Evolutionary conservation across 2,113 vertebrate species (phyloP).

Genomic region (Syrmaticus mikado): DNA sequence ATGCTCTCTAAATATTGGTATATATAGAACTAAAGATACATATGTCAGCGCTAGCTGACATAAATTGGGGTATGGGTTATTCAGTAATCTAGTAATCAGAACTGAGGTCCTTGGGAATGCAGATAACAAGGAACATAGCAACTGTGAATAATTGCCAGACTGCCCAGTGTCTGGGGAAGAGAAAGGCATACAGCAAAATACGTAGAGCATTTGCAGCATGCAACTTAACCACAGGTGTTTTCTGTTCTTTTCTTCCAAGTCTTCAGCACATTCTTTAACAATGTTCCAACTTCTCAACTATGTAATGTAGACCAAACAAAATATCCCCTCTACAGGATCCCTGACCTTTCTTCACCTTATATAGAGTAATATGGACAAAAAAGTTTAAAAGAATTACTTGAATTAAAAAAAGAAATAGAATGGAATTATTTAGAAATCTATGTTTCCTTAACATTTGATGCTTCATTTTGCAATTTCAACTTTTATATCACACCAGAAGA

Average conservation of each 20-base stretch:
- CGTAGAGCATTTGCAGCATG: not conserved
- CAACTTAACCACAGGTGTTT: not conserved
- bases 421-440: not conserved
- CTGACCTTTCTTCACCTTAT: not conserved
- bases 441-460: not conserved
- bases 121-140: slow-evolving; percentile 39
- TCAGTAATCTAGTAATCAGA: not conserved
- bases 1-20: not conserved
- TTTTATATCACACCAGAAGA: not conserved
- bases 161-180: not conserved
- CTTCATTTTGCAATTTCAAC: not conserved
- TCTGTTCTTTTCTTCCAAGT: not conserved
- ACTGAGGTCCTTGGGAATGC: not conserved
- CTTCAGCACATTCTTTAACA: not conserved
- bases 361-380: not conserved
- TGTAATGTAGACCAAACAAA: not conserved
- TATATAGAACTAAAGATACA: not conserved
- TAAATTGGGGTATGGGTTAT: not conserved
- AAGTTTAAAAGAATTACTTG: not conserved
- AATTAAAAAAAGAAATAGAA: not conserved
- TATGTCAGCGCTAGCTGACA: not conserved
- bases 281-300: not conserved
- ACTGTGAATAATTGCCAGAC: not conserved
- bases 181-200: not conserved
- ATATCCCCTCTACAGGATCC: not conserved